Evolutionary conservation across 2,113 vertebrate species (phyloP), one percentile per base, ranked within the genome.

Genomic region (Glaucidium brasilianum): DNA sequence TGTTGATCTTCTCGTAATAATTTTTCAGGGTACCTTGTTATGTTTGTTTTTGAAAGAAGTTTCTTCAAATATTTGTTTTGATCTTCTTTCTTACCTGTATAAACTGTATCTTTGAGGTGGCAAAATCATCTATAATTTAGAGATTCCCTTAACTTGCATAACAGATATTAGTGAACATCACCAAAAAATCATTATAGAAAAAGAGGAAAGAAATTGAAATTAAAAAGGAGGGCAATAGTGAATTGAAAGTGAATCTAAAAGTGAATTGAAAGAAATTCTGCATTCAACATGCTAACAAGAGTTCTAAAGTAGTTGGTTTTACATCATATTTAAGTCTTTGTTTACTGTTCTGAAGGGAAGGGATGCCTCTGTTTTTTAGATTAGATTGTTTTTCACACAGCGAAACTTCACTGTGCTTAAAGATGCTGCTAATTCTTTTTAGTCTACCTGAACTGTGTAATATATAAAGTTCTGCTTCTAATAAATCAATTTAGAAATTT

Each of bases 261-360:
- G 49, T 35, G 1, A 73, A 34, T 63, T 49, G 43, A 39, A 89
- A 58, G 13, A 76, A 80, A 60, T 88, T 39, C 22, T 69, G 12
- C 21, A 26, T 6, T 47, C 77, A 15, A 67, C 20, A 9, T 63
- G 11, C n/a, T 32, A 58, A 27, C 2, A 5, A 0, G 0, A 22
- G 3, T 74, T 93, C 35, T 63, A 52, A 81, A 71, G 59, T 41
- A 27, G 26, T 79, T 82, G 10, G 2, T 49, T 85, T 74, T 73
- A 17, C 11, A 6, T 60, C 59, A 25, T 21, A 1, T 75, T 39
- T 47, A 58, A 69, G 11, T 56, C 12, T 56, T 82, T 68, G 22
- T 62, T 91, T 75, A 50, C 20, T 93, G 5, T 67, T 94, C 29
- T 90, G 32, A 55, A 81, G 30, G 47, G 37, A 83, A 81, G 60